Evolutionary conservation across 2,113 vertebrate genomes (phyloP).

Genomic region (Varanus komodoensis): DNA sequence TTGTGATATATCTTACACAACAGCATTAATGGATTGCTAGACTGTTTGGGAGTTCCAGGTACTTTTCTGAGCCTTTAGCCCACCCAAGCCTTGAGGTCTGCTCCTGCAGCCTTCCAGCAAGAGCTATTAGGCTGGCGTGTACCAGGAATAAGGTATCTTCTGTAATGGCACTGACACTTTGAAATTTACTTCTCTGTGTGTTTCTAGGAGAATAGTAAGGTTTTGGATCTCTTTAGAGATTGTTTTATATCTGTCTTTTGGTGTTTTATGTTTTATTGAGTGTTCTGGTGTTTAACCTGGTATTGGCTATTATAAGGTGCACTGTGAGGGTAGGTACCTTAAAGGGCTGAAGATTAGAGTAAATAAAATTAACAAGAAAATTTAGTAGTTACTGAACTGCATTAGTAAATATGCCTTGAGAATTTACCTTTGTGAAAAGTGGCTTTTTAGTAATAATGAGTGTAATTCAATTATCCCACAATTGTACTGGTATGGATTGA

Average conservation of each 20-base stretch:
- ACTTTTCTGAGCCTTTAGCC: background rate
- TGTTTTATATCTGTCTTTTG: too few relatives aligned
- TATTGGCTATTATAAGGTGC: too few relatives aligned
- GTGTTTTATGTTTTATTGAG: too few relatives aligned
- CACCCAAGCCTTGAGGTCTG: background rate
- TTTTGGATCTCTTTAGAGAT: too few relatives aligned
- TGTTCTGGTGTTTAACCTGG: too few relatives aligned
- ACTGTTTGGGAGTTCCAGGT: background rate
- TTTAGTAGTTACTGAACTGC: background rate
- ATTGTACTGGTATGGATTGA: too few relatives aligned
- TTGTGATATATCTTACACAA: background rate
- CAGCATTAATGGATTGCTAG: background rate
- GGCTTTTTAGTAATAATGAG: background rate
- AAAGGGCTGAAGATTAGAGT: too few relatives aligned
- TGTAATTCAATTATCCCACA: too few relatives aligned
- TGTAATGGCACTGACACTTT: background rate
- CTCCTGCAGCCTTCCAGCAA: background rate
- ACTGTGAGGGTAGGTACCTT: too few relatives aligned
- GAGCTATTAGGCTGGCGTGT: background rate
- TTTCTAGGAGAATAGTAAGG: background rate
- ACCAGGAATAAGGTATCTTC: background rate
- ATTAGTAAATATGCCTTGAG: background rate
- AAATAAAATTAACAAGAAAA: background rate
- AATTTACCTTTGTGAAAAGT: background rate
- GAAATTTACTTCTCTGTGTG: background rate